A percentile compares a stretch with the other conserved stretches of the same genome.
Conservation (phyloP, 64 coral and sea anemone species). For the Anthopleura sola region DNA sequence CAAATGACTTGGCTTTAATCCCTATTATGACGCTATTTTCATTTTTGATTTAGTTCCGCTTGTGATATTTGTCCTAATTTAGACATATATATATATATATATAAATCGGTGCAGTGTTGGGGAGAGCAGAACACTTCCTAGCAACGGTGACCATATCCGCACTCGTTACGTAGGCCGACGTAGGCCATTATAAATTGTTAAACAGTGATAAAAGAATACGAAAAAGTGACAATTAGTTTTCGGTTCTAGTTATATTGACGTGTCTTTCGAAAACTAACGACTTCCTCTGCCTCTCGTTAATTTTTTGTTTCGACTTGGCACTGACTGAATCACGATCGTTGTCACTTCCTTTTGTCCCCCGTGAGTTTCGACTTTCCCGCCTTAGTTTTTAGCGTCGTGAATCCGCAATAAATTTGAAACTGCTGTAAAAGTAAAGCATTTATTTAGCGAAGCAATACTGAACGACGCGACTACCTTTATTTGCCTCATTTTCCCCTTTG, state of each 20-base stretch:
- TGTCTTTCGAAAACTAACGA: neutral
- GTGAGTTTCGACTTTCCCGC: neutral
- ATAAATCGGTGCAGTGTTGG: neutral
- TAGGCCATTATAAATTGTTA: neutral
- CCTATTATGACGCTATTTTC: neutral
- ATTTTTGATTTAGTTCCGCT: neutral
- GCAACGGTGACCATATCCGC: neutral
- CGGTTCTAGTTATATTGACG: neutral
- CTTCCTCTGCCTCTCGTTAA: neutral
- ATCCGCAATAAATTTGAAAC: neutral
- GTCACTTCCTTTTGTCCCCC: neutral
- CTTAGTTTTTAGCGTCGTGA: neutral
- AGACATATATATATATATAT: neutral
- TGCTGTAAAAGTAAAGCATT: too few species aligned
- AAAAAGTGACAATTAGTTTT: conserved; percentile 1
- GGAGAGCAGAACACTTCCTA: neutral
- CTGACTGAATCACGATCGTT: neutral
- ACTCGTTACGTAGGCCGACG: neutral
- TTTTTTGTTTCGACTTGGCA: neutral
- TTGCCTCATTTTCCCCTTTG: too few species aligned
- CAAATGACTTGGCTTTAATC: neutral
- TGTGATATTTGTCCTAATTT: neutral
- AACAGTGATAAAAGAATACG: neutral
- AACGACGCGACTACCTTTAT: too few species aligned
- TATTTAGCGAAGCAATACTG: too few species aligned